These are phyloP conservation scores for Phenganax stokvisi DNA, from an alignment of 92 coral and sea anemone genomes.

Conservation along the genomic window DNA sequence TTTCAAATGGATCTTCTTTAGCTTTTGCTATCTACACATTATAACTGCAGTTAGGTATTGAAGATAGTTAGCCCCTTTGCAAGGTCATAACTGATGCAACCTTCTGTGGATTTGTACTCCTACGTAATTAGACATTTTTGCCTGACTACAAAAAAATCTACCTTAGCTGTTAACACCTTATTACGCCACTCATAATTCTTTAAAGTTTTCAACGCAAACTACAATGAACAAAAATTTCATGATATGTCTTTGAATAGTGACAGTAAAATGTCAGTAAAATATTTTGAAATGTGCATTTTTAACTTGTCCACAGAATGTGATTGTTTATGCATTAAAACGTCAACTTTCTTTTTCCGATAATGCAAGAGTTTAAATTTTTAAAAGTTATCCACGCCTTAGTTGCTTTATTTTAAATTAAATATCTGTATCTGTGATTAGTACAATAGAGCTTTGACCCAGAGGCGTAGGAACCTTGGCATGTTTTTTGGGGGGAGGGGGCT, in stretches of 20 bases:
- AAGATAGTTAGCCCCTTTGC: too few relatives aligned
- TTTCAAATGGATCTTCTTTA: conserved; percentile 26
- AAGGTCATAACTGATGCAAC: background rate
- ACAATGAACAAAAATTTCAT: background rate
- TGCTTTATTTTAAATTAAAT: too few relatives aligned
- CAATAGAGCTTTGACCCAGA: too few relatives aligned
- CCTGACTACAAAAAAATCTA: background rate
- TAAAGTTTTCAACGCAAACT: conserved; percentile 26
- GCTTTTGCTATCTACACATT: conserved; percentile 26
- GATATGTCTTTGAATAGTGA: background rate
- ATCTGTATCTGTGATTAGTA: too few relatives aligned
- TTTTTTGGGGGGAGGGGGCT: background rate
- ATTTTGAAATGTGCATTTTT: background rate
- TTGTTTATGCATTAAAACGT: too few relatives aligned
- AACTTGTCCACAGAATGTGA: background rate
- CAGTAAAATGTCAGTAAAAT: background rate
- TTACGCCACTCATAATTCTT: conserved; percentile 25
- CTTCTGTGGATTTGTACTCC: background rate
- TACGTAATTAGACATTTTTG: background rate
- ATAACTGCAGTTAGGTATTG: background rate
- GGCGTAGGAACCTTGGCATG: too few relatives aligned
- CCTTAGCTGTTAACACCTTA: conserved; percentile 17
- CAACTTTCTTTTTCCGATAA: too few relatives aligned
- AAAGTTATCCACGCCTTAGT: too few relatives aligned
- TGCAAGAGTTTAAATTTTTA: too few relatives aligned